Evolutionary conservation across 2,113 vertebrate genomes (phyloP).

Genomic region (Pleuronectes platessa): DNA sequence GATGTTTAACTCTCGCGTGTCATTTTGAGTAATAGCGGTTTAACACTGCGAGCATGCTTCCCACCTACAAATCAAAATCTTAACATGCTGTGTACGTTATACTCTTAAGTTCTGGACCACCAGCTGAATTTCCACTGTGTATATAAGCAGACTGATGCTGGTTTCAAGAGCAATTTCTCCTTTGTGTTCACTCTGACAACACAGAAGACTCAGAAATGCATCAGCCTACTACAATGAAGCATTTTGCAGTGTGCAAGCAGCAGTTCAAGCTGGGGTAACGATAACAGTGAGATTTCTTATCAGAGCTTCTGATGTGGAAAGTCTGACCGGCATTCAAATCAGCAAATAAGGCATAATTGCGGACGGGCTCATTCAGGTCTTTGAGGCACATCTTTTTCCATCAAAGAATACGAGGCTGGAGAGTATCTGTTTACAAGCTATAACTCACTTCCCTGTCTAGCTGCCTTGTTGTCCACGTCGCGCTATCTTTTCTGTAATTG

Average conservation of each 20-base stretch:
- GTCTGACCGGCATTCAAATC: slow-evolving; percentile 57
- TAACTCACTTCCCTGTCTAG: slow-evolving; percentile 70
- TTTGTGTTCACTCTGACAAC: slow-evolving; percentile 17
- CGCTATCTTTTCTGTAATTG: slow-evolving; percentile 75
- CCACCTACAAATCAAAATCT: slow-evolving; percentile 35
- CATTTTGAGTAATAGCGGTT: slow-evolving; percentile 17
- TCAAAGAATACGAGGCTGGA: slow-evolving; percentile 55
- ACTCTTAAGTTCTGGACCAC: slow-evolving; percentile 29
- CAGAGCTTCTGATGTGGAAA: slow-evolving; percentile 61
- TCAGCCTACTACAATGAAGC: background rate
- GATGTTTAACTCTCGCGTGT: slow-evolving; percentile 9
- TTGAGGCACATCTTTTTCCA: slow-evolving; percentile 58
- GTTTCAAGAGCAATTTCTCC: slow-evolving; percentile 7
- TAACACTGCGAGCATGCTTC: slow-evolving; percentile 14
- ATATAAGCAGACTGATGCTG: slow-evolving; percentile 17
- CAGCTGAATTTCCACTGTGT: slow-evolving; percentile 30
- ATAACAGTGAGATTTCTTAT: slow-evolving; percentile 45
- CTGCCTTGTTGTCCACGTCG: slow-evolving; percentile 47
- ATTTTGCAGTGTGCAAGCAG: slow-evolving; percentile 22
- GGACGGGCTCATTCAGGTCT: slow-evolving; percentile 48
- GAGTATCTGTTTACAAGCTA: slow-evolving; percentile 71
- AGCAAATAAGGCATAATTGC: slow-evolving; percentile 59
- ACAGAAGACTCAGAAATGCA: background rate
- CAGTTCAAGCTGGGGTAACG: slow-evolving; percentile 29
- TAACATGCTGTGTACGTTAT: slow-evolving; percentile 20